Base-by-base conservation (phyloP, 2,113 vertebrate genomes). In the Psittacara wagleri region DNA sequence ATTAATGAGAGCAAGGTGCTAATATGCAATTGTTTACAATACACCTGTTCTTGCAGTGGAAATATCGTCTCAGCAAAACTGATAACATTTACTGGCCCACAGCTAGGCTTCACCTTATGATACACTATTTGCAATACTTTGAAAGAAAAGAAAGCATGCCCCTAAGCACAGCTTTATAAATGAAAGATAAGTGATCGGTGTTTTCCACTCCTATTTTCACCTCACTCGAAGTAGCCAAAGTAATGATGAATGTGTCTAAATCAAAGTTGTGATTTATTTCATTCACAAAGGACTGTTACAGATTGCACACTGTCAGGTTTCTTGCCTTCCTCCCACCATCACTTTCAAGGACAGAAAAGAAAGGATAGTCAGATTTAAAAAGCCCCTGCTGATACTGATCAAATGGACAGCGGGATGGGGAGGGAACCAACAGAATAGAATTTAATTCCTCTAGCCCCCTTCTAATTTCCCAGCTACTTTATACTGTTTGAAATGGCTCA, bases 1-100 rank as follows among this genome's bases (percentile, higher is more conserved):
- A 29, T 90, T 91, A 90, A 88, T 63, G 46, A 84, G 59, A 94
- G 19, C 57, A 79, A 83, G 41, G 54, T 92, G 35, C 62, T 87
- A 90, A 84, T 20, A 83, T 48, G 43, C 18, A 95, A 74, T 61
- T 86, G 90, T 86, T 93, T 93, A 86, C 43, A 69, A 81, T 27
- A 41, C 24, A 67, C 27, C 16, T 78, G 10, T 39, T 91, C 75
- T 80, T 68, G 31, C 51, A 75, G 51, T 8, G 14, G 64, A 33
- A 29, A 44, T 37, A 35, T 22, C 41, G 6, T 31, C 75, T 62
- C 29, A 75, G 35, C 20, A 79, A 84, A 90, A 22, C 33, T 49
- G 29, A 14, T 61, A 87, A 37, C 62, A 68, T 41, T 68, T 44
- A 43, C 52, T 33, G 41, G 61, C 24, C 35, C 54, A 54, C 62